These are phyloP conservation scores for Petaurus breviceps DNA, from an alignment of 2,113 vertebrate genomes.

Conservation along the genomic window DNA sequence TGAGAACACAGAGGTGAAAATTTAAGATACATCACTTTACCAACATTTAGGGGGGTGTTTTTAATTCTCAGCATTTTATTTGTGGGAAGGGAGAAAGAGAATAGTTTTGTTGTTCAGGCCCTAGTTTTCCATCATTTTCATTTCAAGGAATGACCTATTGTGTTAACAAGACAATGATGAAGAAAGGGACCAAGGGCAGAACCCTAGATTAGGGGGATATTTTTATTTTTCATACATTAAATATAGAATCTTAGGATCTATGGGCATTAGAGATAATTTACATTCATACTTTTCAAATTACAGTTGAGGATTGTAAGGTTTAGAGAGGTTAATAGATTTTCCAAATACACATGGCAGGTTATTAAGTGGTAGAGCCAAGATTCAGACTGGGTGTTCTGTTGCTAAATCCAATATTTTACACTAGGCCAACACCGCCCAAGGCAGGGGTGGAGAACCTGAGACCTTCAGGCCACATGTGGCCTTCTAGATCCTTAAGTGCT, in stretches of 20 bases:
- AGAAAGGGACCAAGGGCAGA: background rate
- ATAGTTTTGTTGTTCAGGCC: background rate
- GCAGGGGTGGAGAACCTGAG: no score
- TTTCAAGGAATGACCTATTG: conserved; percentile 14
- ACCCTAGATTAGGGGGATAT: background rate
- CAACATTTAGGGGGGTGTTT: background rate
- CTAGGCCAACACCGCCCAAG: background rate
- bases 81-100: background rate
- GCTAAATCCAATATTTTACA: background rate
- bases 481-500: no score
- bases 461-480: no score
- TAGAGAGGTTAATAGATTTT: background rate
- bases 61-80: conserved; percentile 32
- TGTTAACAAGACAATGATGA: conserved; percentile 12
- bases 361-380: background rate
- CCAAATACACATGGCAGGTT: background rate
- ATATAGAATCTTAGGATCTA: background rate
- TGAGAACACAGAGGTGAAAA: conserved; percentile 21
- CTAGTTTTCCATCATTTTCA: background rate
- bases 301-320: background rate
- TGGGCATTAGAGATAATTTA: background rate
- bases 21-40: conserved; percentile 32
- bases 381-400: background rate
- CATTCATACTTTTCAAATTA: background rate
- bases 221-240: background rate